Conservation (phyloP, 2,797 vertebrate species). For the Mallotus villosus region DNA sequence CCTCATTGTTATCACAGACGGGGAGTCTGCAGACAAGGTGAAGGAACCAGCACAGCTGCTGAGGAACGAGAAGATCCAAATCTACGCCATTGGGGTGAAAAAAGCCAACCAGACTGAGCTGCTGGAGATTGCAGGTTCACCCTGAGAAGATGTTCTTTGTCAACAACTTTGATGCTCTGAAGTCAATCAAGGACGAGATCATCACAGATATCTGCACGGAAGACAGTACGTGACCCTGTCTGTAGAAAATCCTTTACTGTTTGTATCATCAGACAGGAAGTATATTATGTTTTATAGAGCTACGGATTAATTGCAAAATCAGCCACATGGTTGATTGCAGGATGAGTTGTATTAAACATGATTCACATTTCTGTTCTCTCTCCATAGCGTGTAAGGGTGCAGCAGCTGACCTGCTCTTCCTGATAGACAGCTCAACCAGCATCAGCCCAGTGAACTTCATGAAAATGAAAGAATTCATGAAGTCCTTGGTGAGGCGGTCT, state of each 20-base stretch:
- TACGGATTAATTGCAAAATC: neutral
- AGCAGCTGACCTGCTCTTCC: conserved; percentile 77
- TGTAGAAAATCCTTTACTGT: neutral
- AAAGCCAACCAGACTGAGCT: conserved; percentile 63
- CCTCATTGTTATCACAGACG: conserved; percentile 84
- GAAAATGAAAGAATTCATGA: conserved; percentile 77
- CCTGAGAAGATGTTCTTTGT: conserved; percentile 74
- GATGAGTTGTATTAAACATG: neutral
- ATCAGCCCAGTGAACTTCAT: conserved; percentile 63
- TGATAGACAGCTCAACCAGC: conserved; percentile 80
- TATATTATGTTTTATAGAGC: neutral
- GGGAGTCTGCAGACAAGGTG: conserved; percentile 75
- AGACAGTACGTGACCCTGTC: conserved; percentile 71
- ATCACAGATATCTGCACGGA: conserved; percentile 79
- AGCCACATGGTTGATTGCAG: neutral
- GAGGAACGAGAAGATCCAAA: conserved; percentile 58
- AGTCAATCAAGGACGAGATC: conserved; percentile 75
- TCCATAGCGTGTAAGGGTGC: conserved; percentile 75
- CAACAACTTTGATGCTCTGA: conserved; percentile 79
- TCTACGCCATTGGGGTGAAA: conserved; percentile 82
- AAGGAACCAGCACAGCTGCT: conserved; percentile 65
- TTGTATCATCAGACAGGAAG: neutral
- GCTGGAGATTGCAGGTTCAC: conserved; percentile 66
- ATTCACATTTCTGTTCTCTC: conserved; percentile 12
- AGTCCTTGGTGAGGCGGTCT: conserved; percentile 67